Evolutionary conservation across 2,888 invertebrate species (phyloP).

Genomic region (Spilosoma lubricipeda): DNA sequence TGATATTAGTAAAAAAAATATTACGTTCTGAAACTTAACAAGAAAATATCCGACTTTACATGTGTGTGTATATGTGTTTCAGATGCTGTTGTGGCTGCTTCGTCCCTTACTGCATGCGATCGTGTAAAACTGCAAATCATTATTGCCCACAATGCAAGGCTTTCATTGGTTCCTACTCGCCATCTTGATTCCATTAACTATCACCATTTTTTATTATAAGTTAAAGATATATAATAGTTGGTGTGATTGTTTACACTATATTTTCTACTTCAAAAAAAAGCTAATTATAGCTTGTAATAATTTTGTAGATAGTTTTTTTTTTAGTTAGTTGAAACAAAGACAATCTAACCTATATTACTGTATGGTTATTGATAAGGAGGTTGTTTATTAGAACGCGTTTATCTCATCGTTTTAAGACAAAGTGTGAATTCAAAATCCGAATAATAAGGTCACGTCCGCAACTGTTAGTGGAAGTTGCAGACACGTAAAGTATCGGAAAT

Average conservation of each 20-base stretch:
- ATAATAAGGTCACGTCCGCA: not conserved
- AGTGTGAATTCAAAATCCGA: not conserved
- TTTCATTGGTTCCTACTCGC: conserved; percentile 75
- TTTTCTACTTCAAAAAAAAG: not conserved
- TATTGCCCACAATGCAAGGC: conserved; percentile 83
- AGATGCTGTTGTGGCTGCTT: conserved; percentile 82
- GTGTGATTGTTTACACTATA: not conserved
- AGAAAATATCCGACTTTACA: not conserved
- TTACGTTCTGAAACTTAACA: not conserved
- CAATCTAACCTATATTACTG: not conserved
- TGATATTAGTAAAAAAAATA: not conserved
- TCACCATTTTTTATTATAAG: not conserved
- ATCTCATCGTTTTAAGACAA: not conserved
- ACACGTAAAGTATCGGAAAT: not conserved
- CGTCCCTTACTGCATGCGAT: conserved; percentile 82
- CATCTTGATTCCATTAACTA: conserved; percentile 65
- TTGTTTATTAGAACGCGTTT: not conserved
- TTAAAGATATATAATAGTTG: not conserved
- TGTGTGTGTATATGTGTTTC: conserved; percentile 37
- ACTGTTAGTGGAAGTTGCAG: not conserved
- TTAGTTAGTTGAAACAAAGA: not conserved
- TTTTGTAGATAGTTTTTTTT: not conserved
- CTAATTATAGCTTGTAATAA: not conserved
- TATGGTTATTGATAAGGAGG: not conserved
- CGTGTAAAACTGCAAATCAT: conserved; percentile 85